phyloP scores from a whole-genome alignment of 2,113 vertebrate genomes.

The Sminthopsis crassicaudata region DNA sequence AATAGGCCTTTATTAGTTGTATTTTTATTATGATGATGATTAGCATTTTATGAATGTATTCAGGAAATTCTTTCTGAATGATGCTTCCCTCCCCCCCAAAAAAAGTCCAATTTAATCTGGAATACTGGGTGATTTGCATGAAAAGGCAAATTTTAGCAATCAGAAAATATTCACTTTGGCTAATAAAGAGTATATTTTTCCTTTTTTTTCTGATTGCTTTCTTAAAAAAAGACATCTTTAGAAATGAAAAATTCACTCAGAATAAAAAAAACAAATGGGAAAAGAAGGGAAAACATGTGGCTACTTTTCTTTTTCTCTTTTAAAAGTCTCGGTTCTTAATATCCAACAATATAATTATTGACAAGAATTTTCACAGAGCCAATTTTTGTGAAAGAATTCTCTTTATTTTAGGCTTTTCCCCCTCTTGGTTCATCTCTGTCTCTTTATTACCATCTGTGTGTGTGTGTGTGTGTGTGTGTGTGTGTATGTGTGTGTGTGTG shows the following conservation, averaged over 20 bases:
- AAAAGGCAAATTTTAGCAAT: constrained; percentile 64
- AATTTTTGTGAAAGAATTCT: background rate
- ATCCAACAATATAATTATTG: constrained; percentile 27
- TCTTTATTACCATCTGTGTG: too few species aligned
- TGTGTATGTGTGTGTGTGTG: too few species aligned
- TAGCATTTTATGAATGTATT: constrained; percentile 73
- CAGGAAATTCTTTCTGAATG: constrained; percentile 79
- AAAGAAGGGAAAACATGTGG: constrained; percentile 40
- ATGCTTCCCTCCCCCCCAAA: constrained; percentile 67
- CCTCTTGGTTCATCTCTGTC: background rate
- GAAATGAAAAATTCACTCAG: constrained; percentile 43
- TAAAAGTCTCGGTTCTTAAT: constrained; percentile 3
- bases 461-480: too few species aligned
- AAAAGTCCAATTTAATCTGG: constrained; percentile 54
- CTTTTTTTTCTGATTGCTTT: constrained; percentile 52
- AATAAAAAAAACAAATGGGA: background rate
- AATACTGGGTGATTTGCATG: constrained; percentile 67
- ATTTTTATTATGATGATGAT: constrained; percentile 70
- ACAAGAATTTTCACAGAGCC: background rate
- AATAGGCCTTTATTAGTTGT: constrained; percentile 40
- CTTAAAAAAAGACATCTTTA: constrained; percentile 7
- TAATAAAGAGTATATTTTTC: constrained; percentile 46
- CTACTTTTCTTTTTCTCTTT: constrained; percentile 50
- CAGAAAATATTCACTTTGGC: constrained; percentile 38
- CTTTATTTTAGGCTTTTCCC: background rate